phyloP scores from a whole-genome alignment of 2,888 invertebrate genomes.

The Lasioglossum zephyrum region DNA sequence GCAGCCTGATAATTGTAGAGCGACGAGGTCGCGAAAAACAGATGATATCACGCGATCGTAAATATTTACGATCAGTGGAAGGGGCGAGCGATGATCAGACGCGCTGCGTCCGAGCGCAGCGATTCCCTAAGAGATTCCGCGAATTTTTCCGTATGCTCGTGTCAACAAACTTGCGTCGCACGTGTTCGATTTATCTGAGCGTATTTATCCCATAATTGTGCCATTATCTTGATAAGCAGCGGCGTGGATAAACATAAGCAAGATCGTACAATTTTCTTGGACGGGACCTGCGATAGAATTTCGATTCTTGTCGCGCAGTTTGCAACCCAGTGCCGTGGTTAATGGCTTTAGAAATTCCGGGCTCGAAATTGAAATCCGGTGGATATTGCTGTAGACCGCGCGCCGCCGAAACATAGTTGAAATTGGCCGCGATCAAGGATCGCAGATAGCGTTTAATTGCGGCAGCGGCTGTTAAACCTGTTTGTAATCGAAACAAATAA shows the following conservation, averaged over 20 bases:
- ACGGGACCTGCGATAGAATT: background rate
- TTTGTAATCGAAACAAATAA: slow-evolving; percentile 10
- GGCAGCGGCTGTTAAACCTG: background rate
- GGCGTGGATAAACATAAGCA: background rate
- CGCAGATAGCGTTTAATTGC: background rate
- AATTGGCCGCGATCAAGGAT: slow-evolving; percentile 5
- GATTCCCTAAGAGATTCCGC: background rate
- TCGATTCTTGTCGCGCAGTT: background rate
- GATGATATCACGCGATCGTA: background rate
- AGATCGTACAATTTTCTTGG: background rate
- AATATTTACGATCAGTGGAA: background rate
- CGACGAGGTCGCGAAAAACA: background rate
- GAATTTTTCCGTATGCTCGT: background rate
- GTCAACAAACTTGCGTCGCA: background rate
- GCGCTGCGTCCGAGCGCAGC: background rate
- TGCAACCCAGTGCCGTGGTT: background rate
- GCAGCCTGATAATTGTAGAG: background rate
- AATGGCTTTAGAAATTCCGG: background rate
- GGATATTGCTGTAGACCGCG: background rate
- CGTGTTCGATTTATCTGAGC: background rate
- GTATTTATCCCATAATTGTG: background rate
- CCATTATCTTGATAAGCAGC: background rate
- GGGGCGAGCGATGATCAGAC: background rate
- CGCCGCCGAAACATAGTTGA: background rate
- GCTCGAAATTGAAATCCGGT: background rate